A percentile compares a stretch with the other conserved stretches of the same genome.
Evolutionary conservation across 64 coral and sea anemone species (phyloP).

Genomic region (Anthopleura sola): DNA sequence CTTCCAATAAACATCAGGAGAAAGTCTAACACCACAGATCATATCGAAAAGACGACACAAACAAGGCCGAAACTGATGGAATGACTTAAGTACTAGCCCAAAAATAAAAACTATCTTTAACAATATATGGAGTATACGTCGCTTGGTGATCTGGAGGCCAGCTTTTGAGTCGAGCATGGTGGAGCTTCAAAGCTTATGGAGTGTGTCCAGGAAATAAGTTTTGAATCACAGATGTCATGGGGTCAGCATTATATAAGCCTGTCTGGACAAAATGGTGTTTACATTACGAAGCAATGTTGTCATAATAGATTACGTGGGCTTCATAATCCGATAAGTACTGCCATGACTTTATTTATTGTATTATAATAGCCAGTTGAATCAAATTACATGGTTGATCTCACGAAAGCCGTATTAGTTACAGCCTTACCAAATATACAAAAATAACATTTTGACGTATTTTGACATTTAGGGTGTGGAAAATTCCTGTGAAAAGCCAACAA

Average conservation of each 20-base stretch:
- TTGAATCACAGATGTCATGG: background rate
- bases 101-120: background rate
- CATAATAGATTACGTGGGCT: background rate
- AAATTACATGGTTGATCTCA: background rate
- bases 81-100: background rate
- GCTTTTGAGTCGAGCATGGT: background rate
- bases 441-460: background rate
- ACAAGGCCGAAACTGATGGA: background rate
- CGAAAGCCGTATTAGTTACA: background rate
- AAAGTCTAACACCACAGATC: conserved; percentile 19
- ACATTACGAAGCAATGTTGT: background rate
- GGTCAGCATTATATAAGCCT: background rate
- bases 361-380: background rate
- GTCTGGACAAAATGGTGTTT: background rate
- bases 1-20: conserved; percentile 71
- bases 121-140: background rate
- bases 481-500: background rate
- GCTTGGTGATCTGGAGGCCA: background rate
- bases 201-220: background rate
- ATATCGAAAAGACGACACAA: conserved; percentile 24
- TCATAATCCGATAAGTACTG: background rate
- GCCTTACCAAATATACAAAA: background rate
- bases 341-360: background rate
- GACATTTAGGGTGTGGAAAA: too few species aligned
- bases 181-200: background rate